A percentile compares a stretch with the other conserved stretches of the same genome.
Conservation (phyloP, 92 coral and sea anemone species). For the Blastomussa wellsi region DNA sequence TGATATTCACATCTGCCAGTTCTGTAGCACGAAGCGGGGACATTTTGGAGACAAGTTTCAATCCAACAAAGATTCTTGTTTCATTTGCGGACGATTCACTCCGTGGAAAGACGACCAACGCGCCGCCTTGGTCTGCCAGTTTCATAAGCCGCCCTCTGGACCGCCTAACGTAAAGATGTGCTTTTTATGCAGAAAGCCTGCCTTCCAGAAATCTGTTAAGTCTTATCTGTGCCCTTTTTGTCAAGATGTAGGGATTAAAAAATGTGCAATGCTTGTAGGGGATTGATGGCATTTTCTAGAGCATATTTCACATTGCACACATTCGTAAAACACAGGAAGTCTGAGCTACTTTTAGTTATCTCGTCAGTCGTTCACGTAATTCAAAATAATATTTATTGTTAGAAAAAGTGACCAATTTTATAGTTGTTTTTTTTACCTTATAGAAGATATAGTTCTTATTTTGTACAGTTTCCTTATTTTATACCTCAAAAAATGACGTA, state of each 20-base stretch:
- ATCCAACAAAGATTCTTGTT: slow-evolving; percentile 64
- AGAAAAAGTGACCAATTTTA: too few relatives aligned
- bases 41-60: slow-evolving; percentile 61
- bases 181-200: slow-evolving; percentile 60
- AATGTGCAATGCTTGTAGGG: slow-evolving; percentile 56
- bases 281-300: neutral
- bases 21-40: slow-evolving; percentile 66
- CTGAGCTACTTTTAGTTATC: too few relatives aligned
- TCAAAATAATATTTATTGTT: too few relatives aligned
- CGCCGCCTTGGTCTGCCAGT: slow-evolving; percentile 65
- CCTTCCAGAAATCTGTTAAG: slow-evolving; percentile 39
- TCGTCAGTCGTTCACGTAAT: too few relatives aligned
- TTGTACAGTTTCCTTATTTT: too few relatives aligned
- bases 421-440: too few relatives aligned
- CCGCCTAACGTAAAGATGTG: slow-evolving; percentile 74
- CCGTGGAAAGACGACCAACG: slow-evolving; percentile 55
- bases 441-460: too few relatives aligned
- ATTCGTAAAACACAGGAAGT: too few relatives aligned
- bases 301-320: too few relatives aligned
- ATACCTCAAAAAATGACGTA: too few relatives aligned
- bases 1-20: slow-evolving; percentile 67
- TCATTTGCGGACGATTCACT: slow-evolving; percentile 64
- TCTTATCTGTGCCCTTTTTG: slow-evolving; percentile 69
- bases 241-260: slow-evolving; percentile 34
- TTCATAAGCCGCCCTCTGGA: slow-evolving; percentile 55